A percentile compares a stretch with the other conserved stretches of the same genome.
These are phyloP conservation scores for Dasyurus viverrinus DNA, from an alignment of 2,113 vertebrate genomes.

Conservation along the genomic window DNA sequence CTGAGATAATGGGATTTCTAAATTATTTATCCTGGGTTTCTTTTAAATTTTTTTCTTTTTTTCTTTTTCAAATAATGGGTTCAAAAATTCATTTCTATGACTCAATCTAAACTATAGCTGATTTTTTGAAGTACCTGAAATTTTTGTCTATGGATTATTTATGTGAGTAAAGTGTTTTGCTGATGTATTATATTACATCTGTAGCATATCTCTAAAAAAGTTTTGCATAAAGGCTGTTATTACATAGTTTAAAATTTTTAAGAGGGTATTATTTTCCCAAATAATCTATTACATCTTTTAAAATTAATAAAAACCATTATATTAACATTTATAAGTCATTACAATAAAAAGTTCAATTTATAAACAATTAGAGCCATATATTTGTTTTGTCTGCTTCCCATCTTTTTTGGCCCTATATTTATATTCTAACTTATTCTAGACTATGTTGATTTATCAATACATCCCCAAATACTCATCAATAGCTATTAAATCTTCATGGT, in stretches of 20 bases:
- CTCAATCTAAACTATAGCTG: background rate
- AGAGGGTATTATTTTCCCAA: background rate
- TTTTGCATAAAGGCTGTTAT: background rate
- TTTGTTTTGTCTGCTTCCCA: background rate
- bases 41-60: background rate
- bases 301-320: background rate
- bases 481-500: background rate
- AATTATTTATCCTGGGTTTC: background rate
- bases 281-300: background rate
- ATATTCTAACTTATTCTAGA: background rate
- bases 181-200: background rate
- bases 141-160: background rate
- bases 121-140: background rate
- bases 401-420: background rate
- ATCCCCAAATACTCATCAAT: background rate
- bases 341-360: background rate
- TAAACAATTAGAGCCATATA: background rate
- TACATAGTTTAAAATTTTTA: background rate
- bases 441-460: background rate
- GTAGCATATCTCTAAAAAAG: background rate
- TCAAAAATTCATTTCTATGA: background rate
- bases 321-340: background rate
- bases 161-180: background rate
- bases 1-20: background rate
- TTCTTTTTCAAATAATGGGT: background rate